Evolutionary conservation across 2,113 vertebrate species (phyloP), one percentile per base, ranked within the genome.

Genomic region (Butorides virescens): DNA sequence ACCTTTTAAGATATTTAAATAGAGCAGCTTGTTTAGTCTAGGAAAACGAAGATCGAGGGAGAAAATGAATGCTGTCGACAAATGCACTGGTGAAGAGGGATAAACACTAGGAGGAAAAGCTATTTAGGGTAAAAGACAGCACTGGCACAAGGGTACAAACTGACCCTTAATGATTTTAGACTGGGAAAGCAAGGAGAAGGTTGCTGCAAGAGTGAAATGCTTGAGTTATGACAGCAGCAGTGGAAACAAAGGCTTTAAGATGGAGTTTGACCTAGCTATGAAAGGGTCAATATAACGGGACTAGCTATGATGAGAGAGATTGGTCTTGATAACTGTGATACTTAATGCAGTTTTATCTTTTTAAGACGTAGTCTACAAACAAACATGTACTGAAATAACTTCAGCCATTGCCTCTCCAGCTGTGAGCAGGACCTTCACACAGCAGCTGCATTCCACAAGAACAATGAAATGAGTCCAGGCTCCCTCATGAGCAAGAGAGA

Each of bases 11-110:
- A 95, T 65, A 63, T 89, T 89, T 82, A 85, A 96, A 84, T 34
- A 85, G 47, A 84, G 61, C 25, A 74, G 72, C 63, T 86, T 96
- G 93, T 94, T 97, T 89, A 96, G 92, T 91, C 89, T 95, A 92
- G 36, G 11, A 89, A 91, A 89, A 87, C 49, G 50, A 85, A 75
- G 53, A 94, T 61, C 0, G 6, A 92, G 63, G 37, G 71, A 85
- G 46, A 91, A 94, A 87, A 95, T 62, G 7, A 86, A 66, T 83
- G 59, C 72, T 80, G 59, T 70, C 0, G 1, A 94, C 65, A 87
- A 94, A 92, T 29, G 39, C 18, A 39, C 9, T 61, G 22, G 17
- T 83, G 62, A 86, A 88, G 42, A 73, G 55, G 37, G 25, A 47
- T 91, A 82, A 94, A 87, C 49, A 65, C 25, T 8, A 65, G 53